Percentiles rank a stretch among this genome's conserved stretches.
These are phyloP conservation scores for Melanerpes aurifrons DNA, from an alignment of 2,113 vertebrate genomes.

Conservation along the genomic window DNA sequence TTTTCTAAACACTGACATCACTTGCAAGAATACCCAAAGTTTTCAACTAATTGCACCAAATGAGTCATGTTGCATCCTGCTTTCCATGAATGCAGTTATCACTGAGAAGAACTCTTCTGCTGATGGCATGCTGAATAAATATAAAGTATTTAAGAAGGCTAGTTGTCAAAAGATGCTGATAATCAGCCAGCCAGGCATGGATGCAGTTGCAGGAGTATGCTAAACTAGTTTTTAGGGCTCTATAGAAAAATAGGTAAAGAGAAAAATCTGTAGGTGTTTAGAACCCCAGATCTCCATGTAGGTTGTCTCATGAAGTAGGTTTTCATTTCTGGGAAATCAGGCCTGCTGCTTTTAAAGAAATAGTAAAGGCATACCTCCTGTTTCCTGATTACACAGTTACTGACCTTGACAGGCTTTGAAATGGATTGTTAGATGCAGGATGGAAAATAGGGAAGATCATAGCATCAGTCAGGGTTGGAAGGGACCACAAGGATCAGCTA, in stretches of 20 bases:
- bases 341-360: neutral
- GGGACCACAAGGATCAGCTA: too few relatives aligned
- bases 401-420: neutral
- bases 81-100: neutral
- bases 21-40: neutral
- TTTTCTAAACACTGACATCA: neutral
- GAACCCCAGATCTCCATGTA: neutral
- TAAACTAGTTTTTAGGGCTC: neutral
- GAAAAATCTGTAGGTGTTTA: neutral
- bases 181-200: neutral
- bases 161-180: neutral
- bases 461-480: too few relatives aligned
- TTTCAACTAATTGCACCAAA: neutral
- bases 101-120: neutral
- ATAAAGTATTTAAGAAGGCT: neutral
- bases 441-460: neutral
- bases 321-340: neutral
- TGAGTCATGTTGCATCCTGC: accelerated
- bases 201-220: neutral
- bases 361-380: neutral
- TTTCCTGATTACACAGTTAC: neutral
- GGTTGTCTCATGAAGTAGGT: neutral
- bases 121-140: neutral
- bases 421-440: neutral
- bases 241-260: neutral